Percentiles rank a stretch among this genome's conserved stretches.
Evolutionary conservation across 2,888 invertebrate genomes (phyloP).

Genomic region (Cinara cedri): DNA sequence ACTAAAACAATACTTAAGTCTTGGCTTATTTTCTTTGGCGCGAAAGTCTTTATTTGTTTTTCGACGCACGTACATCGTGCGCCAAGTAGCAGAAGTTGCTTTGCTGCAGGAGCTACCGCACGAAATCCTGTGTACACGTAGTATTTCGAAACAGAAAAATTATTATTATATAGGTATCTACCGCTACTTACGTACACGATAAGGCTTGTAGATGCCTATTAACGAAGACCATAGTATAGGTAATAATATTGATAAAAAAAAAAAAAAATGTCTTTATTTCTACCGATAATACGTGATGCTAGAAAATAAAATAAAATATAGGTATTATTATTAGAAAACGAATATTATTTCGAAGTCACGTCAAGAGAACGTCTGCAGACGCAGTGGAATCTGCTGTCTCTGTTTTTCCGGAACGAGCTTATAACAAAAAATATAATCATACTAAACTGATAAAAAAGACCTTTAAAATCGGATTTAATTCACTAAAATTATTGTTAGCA

Average conservation of each 20-base stretch:
- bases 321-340: too few relatives aligned
- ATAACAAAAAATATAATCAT: too few relatives aligned
- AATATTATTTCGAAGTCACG: too few relatives aligned
- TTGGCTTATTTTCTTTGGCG: conserved; percentile 4
- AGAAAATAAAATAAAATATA: too few relatives aligned
- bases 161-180: neutral
- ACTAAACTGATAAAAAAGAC: too few relatives aligned
- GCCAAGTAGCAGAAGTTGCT: neutral
- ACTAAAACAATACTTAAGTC: conserved; percentile 7
- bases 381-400: too few relatives aligned
- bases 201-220: neutral
- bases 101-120: neutral
- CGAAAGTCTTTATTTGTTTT: neutral
- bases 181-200: too few relatives aligned
- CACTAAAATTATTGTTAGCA: too few relatives aligned
- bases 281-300: too few relatives aligned
- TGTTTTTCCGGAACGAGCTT: too few relatives aligned
- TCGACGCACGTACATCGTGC: conserved; percentile 16
- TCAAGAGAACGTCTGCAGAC: too few relatives aligned
- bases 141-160: neutral
- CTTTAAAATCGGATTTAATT: too few relatives aligned
- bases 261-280: neutral
- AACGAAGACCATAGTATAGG: neutral
- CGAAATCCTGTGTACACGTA: neutral
- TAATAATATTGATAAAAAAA: neutral